Evolutionary conservation across 2,797 vertebrate genomes (phyloP), one percentile per base, ranked within the genome.

Genomic region (Sebastes diploproa): DNA sequence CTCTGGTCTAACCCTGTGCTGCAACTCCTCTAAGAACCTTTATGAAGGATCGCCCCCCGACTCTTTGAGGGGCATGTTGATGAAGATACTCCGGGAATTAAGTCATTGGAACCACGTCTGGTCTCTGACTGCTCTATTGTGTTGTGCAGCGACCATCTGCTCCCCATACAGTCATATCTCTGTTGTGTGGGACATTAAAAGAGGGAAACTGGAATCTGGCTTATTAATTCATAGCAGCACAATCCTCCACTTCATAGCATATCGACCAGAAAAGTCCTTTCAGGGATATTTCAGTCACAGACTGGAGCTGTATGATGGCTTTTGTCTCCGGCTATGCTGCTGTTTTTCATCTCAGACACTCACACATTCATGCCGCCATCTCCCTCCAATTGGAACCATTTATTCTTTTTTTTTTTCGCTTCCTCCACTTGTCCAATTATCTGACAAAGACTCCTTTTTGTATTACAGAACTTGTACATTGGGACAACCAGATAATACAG

Each of bases 51-150:
- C 58, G 18, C 60, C 72, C 63, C 16, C 70, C 32, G 46, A 32
- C 20, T 58, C 79, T 83, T 81, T 62, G 18, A 72, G 83, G 74
- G 76, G 72, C 78, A 78, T 68, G 79, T 77, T 69, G 78, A 83
- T 84, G 25, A 75, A 83, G 85, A 93, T 88, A 85, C 79, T 94
- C 81, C 58, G 61, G 70, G 86, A 92, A 80, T 95, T 91, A 95
- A 93, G 94, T 96, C 94, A 95, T 84, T 78, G 79, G 59, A 50
- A 74, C 80, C 60, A 36, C 46, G 82, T 84, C 77, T 76, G 83
- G 64, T 75, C 84, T 87, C 78, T 95, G 93, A 95, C 91, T 94
- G 93, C 77, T 76, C 85, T 85, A 91, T 95, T 95, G 94, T 96
- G 88, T 82, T 77, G 38, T 77, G 29, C 75, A 38, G 29, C 34